Base-by-base conservation (phyloP, 1,140 invertebrate species). In the Alviniconcha marisindica region DNA sequence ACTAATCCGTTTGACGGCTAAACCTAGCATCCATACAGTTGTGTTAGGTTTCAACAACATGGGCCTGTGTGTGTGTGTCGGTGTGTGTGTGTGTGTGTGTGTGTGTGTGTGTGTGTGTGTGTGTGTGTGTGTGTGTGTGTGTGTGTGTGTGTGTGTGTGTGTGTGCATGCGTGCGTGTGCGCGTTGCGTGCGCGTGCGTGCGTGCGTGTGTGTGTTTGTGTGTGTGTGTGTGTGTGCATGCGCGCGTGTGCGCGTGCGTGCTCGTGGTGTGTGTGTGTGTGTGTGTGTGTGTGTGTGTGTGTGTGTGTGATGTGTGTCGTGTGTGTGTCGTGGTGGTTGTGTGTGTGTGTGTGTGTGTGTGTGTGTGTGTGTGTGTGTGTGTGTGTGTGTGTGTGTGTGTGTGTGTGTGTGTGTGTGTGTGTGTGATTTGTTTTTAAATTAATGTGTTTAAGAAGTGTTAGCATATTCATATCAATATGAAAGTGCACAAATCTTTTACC, bases 21-120 rank as follows among this genome's bases (percentile, higher is more conserved):
- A 5, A 48, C 7, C 5, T 5, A 18, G 44, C 44, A 48, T 18
- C 44, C 18, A 48, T 48, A 18, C 5, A 10, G 44, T 48, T 48
- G 7, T 48, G 44, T 48, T 5, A 48, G 44, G 44, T 48, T 48
- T 48, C 5, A 48, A 48, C 44, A 18, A 48, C 5, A 48, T 33
- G 63, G 3, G 63, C 15, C 10, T 66, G 63, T 33, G 63, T 66
- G 63, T 33, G 63, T 66, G 31, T 33, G 63, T 33, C n/a, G 28
- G 63, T 66, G 63, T 33, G 63, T 66, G 31, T 66, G 63, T 33
- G 63, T 31, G 63, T 66, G 63, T 33, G 63, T 33, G 63, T 66
- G 63, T 33, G 63, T 66, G 63, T 66, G 63, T 66, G 63, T 33
- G 63, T 66, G 63, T 33, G 63, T 7, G 63, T 33, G 63, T 33